Evolutionary conservation across 2,888 invertebrate genomes (phyloP).

Genomic region (Xestia c-nigrum): DNA sequence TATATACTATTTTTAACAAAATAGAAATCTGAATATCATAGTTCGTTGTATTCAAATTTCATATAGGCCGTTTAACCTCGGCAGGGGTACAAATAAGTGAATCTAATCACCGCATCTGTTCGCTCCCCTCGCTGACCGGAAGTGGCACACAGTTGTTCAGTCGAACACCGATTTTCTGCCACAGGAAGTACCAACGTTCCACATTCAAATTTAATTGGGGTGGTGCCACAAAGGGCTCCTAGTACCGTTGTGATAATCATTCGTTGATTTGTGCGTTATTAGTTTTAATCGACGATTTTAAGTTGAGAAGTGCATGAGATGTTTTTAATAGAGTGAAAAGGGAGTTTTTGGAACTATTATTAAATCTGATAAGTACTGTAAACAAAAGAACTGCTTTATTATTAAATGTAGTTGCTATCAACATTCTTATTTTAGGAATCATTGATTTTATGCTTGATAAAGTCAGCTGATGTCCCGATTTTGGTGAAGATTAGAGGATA

Average conservation of each 20-base stretch:
- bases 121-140: constrained; percentile 88
- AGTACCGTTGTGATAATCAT: constrained; percentile 78
- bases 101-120: constrained; percentile 90
- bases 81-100: constrained; percentile 79
- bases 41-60: constrained; percentile 71
- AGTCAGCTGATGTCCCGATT: not conserved
- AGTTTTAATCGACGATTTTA: constrained; percentile 59
- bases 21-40: constrained; percentile 14
- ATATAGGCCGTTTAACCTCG: constrained; percentile 82
- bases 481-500: not conserved
- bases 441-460: not conserved
- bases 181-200: constrained; percentile 89
- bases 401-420: not conserved
- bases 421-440: not conserved
- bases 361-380: not conserved
- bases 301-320: constrained; percentile 25
- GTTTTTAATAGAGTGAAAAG: constrained; percentile 24
- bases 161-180: constrained; percentile 88
- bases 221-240: constrained; percentile 80
- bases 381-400: not conserved
- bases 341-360: constrained; percentile 9
- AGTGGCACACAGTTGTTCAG: constrained; percentile 89
- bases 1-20: not conserved
- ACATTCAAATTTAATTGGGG: constrained; percentile 89
- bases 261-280: constrained; percentile 60